A percentile compares a stretch with the other conserved stretches of the same genome.
Evolutionary conservation across 2,797 vertebrate species (phyloP).

Genomic region (Rhynchotus rufescens): DNA sequence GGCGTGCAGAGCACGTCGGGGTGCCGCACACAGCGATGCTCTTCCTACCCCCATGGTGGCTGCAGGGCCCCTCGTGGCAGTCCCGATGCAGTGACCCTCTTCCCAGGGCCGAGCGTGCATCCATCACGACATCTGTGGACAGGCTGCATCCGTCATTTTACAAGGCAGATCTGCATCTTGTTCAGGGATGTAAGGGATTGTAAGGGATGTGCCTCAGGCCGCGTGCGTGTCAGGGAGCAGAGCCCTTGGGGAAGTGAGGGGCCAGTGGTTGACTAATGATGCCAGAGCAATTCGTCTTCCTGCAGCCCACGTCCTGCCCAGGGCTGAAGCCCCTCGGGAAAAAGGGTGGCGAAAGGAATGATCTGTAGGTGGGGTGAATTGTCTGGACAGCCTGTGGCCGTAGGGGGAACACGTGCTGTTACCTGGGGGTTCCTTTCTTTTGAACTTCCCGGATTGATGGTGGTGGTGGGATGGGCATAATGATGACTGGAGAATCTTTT

Average conservation of each 20-base stretch:
- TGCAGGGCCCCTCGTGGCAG: neutral
- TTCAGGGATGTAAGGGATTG: neutral
- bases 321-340: neutral
- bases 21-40: accelerated
- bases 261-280: neutral
- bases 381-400: neutral
- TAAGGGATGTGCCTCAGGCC: neutral
- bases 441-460: neutral
- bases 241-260: neutral
- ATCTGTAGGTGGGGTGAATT: neutral
- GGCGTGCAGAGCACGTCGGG: neutral
- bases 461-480: neutral
- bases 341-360: neutral
- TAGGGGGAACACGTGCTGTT: neutral
- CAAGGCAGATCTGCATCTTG: neutral
- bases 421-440: neutral
- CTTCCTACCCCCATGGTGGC: neutral
- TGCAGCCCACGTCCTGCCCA: neutral
- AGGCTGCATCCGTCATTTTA: neutral
- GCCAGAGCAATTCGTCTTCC: neutral
- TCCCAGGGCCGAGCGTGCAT: neutral
- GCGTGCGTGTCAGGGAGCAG: accelerated
- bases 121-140: neutral
- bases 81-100: neutral
- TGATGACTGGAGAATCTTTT: neutral